A percentile compares a stretch with the other conserved stretches of the same genome.
These are phyloP conservation scores for Turnix velox DNA, from an alignment of 2,113 vertebrate species.

Conservation along the genomic window DNA sequence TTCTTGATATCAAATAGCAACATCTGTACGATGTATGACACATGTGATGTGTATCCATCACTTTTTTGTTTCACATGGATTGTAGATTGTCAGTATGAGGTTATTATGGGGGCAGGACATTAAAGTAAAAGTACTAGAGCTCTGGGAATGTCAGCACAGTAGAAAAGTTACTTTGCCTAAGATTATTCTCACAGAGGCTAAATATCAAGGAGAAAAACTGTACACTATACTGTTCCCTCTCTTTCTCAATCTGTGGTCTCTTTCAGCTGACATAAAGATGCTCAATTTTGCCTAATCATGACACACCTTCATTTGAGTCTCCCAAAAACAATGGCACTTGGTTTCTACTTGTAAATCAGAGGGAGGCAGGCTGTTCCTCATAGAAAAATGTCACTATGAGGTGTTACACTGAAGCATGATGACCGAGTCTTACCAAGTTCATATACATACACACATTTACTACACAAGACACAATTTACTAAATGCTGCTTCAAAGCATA, in stretches of 20 bases:
- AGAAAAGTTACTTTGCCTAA: not conserved
- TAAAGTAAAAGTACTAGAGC: not conserved
- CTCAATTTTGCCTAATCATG: not conserved
- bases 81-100: not conserved
- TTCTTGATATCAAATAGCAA: not conserved
- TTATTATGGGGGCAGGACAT: not conserved
- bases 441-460: not conserved
- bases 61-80: not conserved
- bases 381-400: not conserved
- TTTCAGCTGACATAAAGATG: not conserved
- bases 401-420: not conserved
- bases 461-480: not conserved
- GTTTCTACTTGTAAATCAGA: not conserved
- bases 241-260: not conserved
- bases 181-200: not conserved
- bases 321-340: fast-evolving
- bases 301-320: not conserved
- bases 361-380: not conserved
- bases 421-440: not conserved
- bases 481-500: not conserved
- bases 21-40: not conserved
- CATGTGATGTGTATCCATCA: not conserved
- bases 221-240: not conserved
- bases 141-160: not conserved
- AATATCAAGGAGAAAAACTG: not conserved